Conservation (phyloP, 2,797 vertebrate species). For the Chelmon rostratus region DNA sequence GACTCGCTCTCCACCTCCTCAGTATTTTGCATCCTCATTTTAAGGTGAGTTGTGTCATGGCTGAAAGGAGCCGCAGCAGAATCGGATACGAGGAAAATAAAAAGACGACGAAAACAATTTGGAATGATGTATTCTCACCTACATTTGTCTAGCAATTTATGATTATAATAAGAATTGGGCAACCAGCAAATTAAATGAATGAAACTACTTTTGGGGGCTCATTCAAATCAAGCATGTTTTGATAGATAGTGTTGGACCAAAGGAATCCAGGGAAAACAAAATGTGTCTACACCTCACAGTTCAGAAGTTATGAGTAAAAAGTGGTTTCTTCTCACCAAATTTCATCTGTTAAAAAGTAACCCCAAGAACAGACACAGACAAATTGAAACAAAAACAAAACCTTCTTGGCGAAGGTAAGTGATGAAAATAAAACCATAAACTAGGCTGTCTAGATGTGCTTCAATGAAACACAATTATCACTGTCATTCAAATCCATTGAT, state of each 20-base stretch:
- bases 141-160: no score
- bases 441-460: conserved; percentile 1
- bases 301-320: not conserved
- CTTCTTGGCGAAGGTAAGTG: not conserved
- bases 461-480: conserved; percentile 14
- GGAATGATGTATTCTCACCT: not conserved
- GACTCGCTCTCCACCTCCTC: conserved; percentile 1
- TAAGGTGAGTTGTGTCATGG: not conserved
- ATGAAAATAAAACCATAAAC: conserved; percentile 10
- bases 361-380: not conserved
- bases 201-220: not conserved
- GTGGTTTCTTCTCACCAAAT: not conserved
- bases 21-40: conserved; percentile 5
- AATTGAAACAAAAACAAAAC: not conserved
- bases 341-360: not conserved
- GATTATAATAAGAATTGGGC: not conserved
- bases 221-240: not conserved
- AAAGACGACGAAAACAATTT: not conserved
- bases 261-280: not conserved
- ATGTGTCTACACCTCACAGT: not conserved
- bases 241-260: not conserved
- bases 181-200: not conserved
- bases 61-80: not conserved
- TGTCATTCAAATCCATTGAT: conserved; percentile 35
- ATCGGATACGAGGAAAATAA: not conserved